Conservation (phyloP, 2,113 vertebrate genomes). For the Oryzias melastigma region DNA sequence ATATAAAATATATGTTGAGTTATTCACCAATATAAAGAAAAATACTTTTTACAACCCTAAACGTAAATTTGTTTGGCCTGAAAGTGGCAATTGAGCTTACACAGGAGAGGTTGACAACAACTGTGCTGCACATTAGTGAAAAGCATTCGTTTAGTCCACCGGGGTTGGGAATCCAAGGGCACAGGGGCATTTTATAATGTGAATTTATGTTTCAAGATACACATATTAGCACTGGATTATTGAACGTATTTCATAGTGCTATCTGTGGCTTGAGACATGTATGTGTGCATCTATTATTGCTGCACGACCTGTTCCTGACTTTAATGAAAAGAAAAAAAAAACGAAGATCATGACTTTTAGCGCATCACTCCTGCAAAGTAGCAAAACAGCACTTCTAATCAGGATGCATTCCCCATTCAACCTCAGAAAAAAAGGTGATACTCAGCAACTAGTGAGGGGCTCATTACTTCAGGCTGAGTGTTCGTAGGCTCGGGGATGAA, state of each 20-base stretch:
- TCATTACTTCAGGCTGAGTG: slow-evolving; percentile 71
- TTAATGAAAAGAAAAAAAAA: not conserved
- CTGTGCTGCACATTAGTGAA: too few species aligned
- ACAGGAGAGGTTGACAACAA: too few species aligned
- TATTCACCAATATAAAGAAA: too few species aligned
- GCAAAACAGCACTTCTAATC: slow-evolving; percentile 52
- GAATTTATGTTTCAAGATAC: not conserved
- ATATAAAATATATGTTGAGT: too few species aligned
- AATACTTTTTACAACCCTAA: too few species aligned
- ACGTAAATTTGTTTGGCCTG: too few species aligned
- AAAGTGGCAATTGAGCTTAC: too few species aligned
- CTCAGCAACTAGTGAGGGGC: slow-evolving; percentile 68
- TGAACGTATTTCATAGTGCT: not conserved
- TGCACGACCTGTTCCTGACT: slow-evolving; percentile 9
- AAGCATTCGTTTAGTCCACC: not conserved
- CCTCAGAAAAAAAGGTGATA: slow-evolving; percentile 59
- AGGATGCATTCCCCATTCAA: slow-evolving; percentile 57
- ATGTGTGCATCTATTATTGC: slow-evolving; percentile 3
- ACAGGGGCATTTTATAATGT: not conserved
- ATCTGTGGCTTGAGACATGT: not conserved
- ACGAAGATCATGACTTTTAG: slow-evolving; percentile 31
- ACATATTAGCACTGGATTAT: slow-evolving; percentile 40
- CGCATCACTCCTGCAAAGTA: slow-evolving; percentile 31
- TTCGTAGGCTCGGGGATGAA: slow-evolving; percentile 67
- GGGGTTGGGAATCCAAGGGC: not conserved